Percentiles rank a stretch among this genome's conserved stretches.
These are phyloP conservation scores for Drosophila kambysellisi DNA, from an alignment of 2,888 invertebrate species.

Conservation along the genomic window DNA sequence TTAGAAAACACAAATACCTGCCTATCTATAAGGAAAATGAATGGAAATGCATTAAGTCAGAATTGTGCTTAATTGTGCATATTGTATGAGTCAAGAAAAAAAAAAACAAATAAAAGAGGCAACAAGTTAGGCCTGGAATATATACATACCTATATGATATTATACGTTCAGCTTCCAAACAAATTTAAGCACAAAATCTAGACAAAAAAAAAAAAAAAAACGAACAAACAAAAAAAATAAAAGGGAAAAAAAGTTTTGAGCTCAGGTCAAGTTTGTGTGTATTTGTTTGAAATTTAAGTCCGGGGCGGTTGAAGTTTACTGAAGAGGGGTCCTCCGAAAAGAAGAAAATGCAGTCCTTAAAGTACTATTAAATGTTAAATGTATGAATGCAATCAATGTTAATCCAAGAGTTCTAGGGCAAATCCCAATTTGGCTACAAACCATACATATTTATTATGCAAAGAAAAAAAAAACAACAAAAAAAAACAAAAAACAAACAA, in stretches of 20 bases:
- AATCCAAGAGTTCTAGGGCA: slow-evolving; percentile 36
- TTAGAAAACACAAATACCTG: slow-evolving; percentile 6
- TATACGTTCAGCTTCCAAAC: slow-evolving; percentile 47
- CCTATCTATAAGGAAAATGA: not conserved
- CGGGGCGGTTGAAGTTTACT: slow-evolving; percentile 2
- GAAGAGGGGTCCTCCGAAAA: not conserved
- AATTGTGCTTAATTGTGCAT: not conserved
- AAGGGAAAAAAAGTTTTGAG: slow-evolving; percentile 18
- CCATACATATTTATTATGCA: slow-evolving; percentile 38
- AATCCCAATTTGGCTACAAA: slow-evolving; percentile 39
- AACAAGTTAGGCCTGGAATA: not conserved
- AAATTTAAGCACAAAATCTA: not conserved
- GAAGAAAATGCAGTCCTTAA: slow-evolving; percentile 9
- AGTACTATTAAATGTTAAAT: slow-evolving; percentile 37
- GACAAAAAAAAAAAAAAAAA: slow-evolving; percentile 3
- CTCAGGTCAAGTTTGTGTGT: slow-evolving; percentile 53
- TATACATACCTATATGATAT: slow-evolving; percentile 33
- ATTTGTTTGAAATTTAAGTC: slow-evolving; percentile 24
- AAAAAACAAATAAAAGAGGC: not conserved
- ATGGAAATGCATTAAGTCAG: slow-evolving; percentile 1
- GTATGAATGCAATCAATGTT: slow-evolving; percentile 51
- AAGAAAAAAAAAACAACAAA: not conserved
- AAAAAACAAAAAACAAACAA: not conserved
- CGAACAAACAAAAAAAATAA: slow-evolving; percentile 1
- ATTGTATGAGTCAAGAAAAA: not conserved